Percentiles rank a stretch among this genome's conserved stretches.
Conservation (phyloP, 2,113 vertebrate genomes). For the Xenus cinereus region DNA sequence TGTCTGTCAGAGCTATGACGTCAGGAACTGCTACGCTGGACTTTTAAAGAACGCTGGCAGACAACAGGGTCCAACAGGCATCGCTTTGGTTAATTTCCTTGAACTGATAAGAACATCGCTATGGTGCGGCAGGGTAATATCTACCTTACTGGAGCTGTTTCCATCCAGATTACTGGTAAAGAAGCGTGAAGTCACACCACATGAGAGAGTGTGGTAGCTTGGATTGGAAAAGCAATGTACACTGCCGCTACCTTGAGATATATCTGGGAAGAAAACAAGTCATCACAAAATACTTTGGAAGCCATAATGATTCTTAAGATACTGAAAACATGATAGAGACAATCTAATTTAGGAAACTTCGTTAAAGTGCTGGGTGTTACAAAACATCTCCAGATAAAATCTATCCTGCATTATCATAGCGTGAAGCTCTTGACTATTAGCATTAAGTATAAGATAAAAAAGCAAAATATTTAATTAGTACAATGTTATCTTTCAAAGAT, state of each 20-base stretch:
- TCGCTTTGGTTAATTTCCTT: conserved; percentile 51
- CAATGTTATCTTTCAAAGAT: neutral
- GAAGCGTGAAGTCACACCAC: conserved; percentile 85
- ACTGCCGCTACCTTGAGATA: conserved; percentile 82
- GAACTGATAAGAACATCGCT: conserved; percentile 42
- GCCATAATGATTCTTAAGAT: neutral
- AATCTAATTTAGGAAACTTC: neutral
- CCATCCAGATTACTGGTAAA: conserved; percentile 87
- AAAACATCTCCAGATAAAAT: neutral
- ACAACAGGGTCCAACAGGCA: neutral
- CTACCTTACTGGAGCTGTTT: conserved; percentile 89
- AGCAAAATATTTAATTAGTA: neutral
- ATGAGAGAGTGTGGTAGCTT: conserved; percentile 91
- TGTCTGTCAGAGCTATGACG: rapidly evolving
- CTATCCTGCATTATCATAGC: neutral
- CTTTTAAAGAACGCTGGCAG: neutral
- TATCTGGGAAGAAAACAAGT: conserved; percentile 83
- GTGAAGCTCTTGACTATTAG: neutral
- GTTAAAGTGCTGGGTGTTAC: neutral
- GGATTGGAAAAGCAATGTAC: conserved; percentile 92
- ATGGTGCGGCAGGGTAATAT: conserved; percentile 21
- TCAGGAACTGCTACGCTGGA: neutral
- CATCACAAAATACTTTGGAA: conserved; percentile 66
- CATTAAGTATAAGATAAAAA: neutral
- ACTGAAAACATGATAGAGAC: neutral